These are phyloP conservation scores for Alosa alosa DNA, from an alignment of 2,113 vertebrate genomes.

Conservation along the genomic window DNA sequence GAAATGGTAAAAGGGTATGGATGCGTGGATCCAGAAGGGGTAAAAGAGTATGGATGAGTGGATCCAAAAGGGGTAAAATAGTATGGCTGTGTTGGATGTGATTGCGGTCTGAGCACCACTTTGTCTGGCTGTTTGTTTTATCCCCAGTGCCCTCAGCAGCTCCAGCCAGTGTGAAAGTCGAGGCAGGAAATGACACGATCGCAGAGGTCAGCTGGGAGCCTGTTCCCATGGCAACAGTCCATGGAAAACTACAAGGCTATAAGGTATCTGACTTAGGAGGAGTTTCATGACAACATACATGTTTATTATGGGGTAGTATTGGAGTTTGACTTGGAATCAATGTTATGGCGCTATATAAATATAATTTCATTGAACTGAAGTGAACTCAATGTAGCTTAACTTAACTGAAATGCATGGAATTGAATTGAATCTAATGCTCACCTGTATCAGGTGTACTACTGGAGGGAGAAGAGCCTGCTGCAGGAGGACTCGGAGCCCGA, in stretches of 20 bases:
- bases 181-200: slow-evolving; percentile 83
- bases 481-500: slow-evolving; percentile 69
- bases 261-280: slow-evolving; percentile 67
- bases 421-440: not conserved
- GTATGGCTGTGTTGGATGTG: not conserved
- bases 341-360: too few relatives aligned
- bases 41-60: too few relatives aligned
- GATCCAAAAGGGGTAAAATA: too few relatives aligned
- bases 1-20: too few relatives aligned
- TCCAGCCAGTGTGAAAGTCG: slow-evolving; percentile 79
- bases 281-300: not conserved
- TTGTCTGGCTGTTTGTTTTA: not conserved
- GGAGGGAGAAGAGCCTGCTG: slow-evolving; percentile 73
- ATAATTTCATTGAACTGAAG: not conserved
- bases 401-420: too few relatives aligned
- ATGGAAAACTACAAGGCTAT: slow-evolving; percentile 87
- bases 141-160: slow-evolving; percentile 82
- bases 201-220: slow-evolving; percentile 90
- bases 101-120: not conserved
- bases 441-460: slow-evolving; percentile 82
- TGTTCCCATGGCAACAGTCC: slow-evolving; percentile 74
- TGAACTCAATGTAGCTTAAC: too few relatives aligned
- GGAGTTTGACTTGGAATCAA: not conserved
- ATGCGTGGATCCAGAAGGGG: too few relatives aligned
- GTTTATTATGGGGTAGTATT: too few relatives aligned